Base-by-base conservation (phyloP, 2,113 vertebrate genomes). In the Phaethornis superciliosus region DNA sequence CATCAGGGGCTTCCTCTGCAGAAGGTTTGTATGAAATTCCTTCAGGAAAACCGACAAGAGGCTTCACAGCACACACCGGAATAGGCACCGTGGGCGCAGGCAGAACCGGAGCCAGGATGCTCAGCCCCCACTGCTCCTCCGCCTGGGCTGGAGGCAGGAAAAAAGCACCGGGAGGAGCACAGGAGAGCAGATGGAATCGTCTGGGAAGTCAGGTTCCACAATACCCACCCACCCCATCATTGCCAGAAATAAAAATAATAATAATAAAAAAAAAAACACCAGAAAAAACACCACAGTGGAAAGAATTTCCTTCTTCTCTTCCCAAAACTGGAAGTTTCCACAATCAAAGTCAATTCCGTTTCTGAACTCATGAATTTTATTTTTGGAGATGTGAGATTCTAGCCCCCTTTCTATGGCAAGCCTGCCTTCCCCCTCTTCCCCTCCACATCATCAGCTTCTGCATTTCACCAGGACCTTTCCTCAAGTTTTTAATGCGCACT, bases 1-100 rank as follows among this genome's bases (percentile, higher is more conserved):
- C 65, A 94, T 74, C 78, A 71, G 88, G 70, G 79, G 33, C 85
- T 82, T 84, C 75, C 85, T 81, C 56, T 59, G 81, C 75, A 79
- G 62, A 69, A 89, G 65, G 62, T 2, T 70, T 67, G 56, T 9
- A 19, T 40, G 62, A 20, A 60, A 46, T 67, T 87, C 67, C 88
- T 93, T 11, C 80, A 83, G 91, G 80, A 90, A 52, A 80, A 64
- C 70, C 64, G 89, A 62, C 67, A 51, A 12, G 59, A 26, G 0
- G 3, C 71, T 67, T 47, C 8, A 3, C 74, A 64, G 27, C 37
- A 19, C 9, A 21, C 42, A 1, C 23, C 2, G 71, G 70, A 74
- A 70, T 12, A 62, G 69, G 91, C 8, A 6, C 46, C 0, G 46
- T 27, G 12, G 82, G 40, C 6, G 17, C 33, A 40, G 51, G 60